Evolutionary conservation across 2,113 vertebrate species (phyloP).

Genomic region (Poicephalus gulielmi): DNA sequence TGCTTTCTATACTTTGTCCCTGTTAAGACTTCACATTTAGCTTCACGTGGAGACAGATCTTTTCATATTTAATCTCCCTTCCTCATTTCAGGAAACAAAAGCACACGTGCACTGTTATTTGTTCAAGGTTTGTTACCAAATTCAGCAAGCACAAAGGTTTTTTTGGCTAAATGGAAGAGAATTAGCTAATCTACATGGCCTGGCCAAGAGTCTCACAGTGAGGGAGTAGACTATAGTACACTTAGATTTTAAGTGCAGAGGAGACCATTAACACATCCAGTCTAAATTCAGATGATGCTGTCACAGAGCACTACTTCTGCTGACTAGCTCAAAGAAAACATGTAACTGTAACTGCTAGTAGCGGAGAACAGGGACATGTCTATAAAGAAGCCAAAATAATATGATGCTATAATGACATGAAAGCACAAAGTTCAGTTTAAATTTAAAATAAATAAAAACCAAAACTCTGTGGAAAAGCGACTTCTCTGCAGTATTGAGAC

Average conservation of each 20-base stretch:
- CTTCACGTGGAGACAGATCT: not conserved
- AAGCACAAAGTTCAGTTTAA: not conserved
- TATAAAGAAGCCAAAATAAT: not conserved
- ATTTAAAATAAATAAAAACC: not conserved
- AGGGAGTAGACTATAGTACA: not conserved
- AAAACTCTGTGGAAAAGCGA: not conserved
- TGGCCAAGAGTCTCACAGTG: not conserved
- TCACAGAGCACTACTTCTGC: not conserved
- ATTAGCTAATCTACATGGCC: not conserved
- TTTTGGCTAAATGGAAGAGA: not conserved
- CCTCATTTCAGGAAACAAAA: not conserved
- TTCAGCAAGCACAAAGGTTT: not conserved
- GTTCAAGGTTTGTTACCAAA: not conserved
- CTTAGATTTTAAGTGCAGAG: not conserved
- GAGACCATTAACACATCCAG: not conserved
- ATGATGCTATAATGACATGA: not conserved
- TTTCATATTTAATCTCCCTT: not conserved
- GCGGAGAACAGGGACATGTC: rapidly evolving
- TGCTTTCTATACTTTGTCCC: not conserved
- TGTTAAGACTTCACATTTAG: not conserved
- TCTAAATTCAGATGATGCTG: not conserved
- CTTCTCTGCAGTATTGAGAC: not conserved
- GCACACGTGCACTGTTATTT: not conserved
- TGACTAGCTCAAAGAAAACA: not conserved
- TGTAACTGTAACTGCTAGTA: not conserved